phyloP scores from a whole-genome alignment of 2,797 vertebrate genomes.

The Sebastes cheni region DNA sequence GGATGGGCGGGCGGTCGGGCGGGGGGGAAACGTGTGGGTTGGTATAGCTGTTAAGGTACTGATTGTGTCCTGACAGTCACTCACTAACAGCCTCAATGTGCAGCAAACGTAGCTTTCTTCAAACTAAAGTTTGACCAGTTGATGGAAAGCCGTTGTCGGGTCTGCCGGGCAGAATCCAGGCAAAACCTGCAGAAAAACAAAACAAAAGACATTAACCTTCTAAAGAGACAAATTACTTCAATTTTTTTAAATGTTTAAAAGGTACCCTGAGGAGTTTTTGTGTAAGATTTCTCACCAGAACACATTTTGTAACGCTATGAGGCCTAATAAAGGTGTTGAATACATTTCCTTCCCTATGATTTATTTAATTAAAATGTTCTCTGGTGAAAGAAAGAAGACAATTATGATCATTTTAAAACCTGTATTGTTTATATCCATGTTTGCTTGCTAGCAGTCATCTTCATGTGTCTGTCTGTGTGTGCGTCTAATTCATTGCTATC shows the following conservation, averaged over 20 bases:
- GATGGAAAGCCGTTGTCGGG: constrained; percentile 95
- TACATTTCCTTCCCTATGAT: not conserved
- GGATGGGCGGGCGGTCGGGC: not conserved
- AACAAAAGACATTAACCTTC: not conserved
- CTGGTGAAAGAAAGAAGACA: no score
- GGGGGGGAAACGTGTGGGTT: constrained; percentile 12
- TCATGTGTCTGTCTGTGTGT: not conserved
- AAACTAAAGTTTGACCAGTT: constrained; percentile 99
- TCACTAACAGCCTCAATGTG: constrained; percentile 86
- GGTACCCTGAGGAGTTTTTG: not conserved
- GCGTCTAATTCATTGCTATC: not conserved
- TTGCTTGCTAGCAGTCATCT: not conserved
- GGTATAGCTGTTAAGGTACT: constrained; percentile 64
- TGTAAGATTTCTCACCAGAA: not conserved
- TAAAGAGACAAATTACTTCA: not conserved
- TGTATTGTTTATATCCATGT: not conserved
- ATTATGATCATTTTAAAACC: not conserved
- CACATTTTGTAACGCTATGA: not conserved
- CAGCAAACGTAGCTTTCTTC: constrained; percentile 97
- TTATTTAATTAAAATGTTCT: not conserved
- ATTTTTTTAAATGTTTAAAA: not conserved
- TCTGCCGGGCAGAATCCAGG: constrained; percentile 97
- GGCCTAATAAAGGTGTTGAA: not conserved
- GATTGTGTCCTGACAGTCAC: constrained; percentile 81
- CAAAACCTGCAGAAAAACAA: constrained; percentile 87